Percentiles rank a stretch among this genome's conserved stretches.
Evolutionary conservation across 2,888 invertebrate species (phyloP).

Genomic region (Eurytoma adleriae): DNA sequence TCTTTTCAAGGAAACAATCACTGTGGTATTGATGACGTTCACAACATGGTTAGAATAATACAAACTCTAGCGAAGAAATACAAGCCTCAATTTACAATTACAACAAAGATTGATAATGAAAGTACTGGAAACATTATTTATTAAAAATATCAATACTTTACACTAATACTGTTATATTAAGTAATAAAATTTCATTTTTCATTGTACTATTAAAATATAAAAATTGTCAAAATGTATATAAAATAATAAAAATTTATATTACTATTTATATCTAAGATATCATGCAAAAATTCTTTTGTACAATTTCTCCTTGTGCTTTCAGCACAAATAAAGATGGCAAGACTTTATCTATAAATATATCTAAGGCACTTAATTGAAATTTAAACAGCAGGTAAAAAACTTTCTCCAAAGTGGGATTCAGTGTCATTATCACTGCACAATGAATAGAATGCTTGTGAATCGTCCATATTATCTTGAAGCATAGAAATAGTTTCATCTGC

Average conservation of each 20-base stretch:
- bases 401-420: slow-evolving; percentile 67
- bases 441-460: slow-evolving; percentile 72
- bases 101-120: slow-evolving; percentile 52
- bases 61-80: slow-evolving; percentile 58
- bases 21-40: slow-evolving; percentile 74
- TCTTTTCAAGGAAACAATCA: slow-evolving; percentile 75
- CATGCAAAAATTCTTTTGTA: slow-evolving; percentile 49
- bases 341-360: slow-evolving; percentile 25
- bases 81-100: slow-evolving; percentile 64
- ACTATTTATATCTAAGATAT: slow-evolving; percentile 40
- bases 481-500: slow-evolving; percentile 71
- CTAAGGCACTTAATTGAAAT: slow-evolving; percentile 37
- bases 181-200: slow-evolving; percentile 46
- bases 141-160: slow-evolving; percentile 55
- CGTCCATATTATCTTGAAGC: slow-evolving; percentile 70
- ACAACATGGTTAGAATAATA: slow-evolving; percentile 69
- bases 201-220: slow-evolving; percentile 46
- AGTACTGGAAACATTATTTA: slow-evolving; percentile 38
- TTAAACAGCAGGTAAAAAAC: slow-evolving; percentile 64
- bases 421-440: slow-evolving; percentile 69
- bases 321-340: slow-evolving; percentile 42
- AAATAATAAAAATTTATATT: slow-evolving; percentile 53
- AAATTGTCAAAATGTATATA: slow-evolving; percentile 49
- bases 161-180: slow-evolving; percentile 53
- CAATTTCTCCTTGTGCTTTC: slow-evolving; percentile 49